Conservation (phyloP, 2,888 invertebrate species). For the Willowsia nigromaculata region DNA sequence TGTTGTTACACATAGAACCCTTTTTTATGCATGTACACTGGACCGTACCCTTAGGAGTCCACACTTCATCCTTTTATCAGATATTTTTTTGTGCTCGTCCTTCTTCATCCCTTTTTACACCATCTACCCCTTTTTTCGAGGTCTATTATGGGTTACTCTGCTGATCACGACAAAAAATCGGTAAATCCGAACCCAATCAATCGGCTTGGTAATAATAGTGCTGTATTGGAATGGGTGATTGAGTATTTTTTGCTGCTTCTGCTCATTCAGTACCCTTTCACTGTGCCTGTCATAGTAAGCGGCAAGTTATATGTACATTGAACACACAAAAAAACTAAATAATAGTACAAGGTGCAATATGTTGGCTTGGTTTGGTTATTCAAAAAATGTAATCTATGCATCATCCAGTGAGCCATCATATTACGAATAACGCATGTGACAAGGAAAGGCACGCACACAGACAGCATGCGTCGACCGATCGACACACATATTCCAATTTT, state of each 20-base stretch:
- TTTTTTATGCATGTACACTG: constrained; percentile 51
- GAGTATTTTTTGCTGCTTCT: constrained; percentile 54
- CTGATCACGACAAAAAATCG: constrained; percentile 69
- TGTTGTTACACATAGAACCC: constrained; percentile 41
- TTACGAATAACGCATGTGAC: constrained; percentile 14
- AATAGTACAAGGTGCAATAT: constrained; percentile 67
- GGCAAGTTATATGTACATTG: no score
- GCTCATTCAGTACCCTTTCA: neutral
- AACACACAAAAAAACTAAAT: constrained; percentile 8
- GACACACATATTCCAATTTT: constrained; percentile 67
- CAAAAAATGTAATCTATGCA: constrained; percentile 30
- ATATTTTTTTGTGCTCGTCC: constrained; percentile 41
- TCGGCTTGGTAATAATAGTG: constrained; percentile 65
- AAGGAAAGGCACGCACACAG: constrained; percentile 20
- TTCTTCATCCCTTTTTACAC: constrained; percentile 46
- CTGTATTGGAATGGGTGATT: constrained; percentile 71
- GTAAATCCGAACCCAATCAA: constrained; percentile 70
- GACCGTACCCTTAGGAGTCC: constrained; percentile 63
- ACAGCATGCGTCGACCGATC: constrained; percentile 68
- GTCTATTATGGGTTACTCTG: constrained; percentile 74
- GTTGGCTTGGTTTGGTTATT: constrained; percentile 41
- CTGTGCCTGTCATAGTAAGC: neutral
- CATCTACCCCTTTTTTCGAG: constrained; percentile 70
- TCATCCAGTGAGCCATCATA: constrained; percentile 32
- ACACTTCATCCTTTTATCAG: constrained; percentile 67